These are phyloP conservation scores for Chelon labrosus DNA, from an alignment of 2,797 vertebrate species.

Conservation along the genomic window DNA sequence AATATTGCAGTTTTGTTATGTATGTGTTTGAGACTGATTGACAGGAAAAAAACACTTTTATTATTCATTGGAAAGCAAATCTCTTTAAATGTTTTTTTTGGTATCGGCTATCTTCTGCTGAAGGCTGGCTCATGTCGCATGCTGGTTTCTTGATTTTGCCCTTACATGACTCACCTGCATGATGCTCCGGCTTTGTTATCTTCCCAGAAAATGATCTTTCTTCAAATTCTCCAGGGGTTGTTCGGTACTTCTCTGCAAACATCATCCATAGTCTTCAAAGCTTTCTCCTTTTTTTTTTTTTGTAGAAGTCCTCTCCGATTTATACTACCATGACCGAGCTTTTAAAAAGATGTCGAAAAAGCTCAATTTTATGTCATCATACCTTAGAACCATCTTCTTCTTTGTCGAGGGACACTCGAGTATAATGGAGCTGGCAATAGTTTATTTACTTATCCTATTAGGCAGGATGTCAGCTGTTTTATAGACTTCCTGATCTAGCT, in stretches of 20 bases:
- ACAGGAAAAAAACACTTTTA: neutral
- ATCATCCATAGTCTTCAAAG: neutral
- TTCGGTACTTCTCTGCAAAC: neutral
- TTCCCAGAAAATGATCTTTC: neutral
- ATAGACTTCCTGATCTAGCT: neutral
- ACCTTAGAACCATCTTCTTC: neutral
- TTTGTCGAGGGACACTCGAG: neutral
- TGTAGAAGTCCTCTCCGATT: neutral
- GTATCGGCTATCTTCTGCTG: neutral
- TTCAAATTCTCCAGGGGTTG: neutral
- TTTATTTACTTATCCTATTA: neutral
- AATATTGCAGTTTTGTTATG: neutral
- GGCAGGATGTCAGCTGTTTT: constrained; percentile 2
- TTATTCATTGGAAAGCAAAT: constrained; percentile 11
- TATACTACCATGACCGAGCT: neutral
- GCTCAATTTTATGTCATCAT: neutral
- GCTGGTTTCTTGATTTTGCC: neutral
- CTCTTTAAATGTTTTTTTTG: neutral
- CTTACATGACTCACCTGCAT: neutral
- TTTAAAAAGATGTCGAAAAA: neutral
- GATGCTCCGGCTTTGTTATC: neutral
- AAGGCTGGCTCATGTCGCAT: neutral
- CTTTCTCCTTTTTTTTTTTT: neutral
- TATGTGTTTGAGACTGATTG: neutral
- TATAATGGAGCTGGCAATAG: neutral